Evolutionary conservation across 2,113 vertebrate genomes (phyloP).

Genomic region (Litocranius walleri): DNA sequence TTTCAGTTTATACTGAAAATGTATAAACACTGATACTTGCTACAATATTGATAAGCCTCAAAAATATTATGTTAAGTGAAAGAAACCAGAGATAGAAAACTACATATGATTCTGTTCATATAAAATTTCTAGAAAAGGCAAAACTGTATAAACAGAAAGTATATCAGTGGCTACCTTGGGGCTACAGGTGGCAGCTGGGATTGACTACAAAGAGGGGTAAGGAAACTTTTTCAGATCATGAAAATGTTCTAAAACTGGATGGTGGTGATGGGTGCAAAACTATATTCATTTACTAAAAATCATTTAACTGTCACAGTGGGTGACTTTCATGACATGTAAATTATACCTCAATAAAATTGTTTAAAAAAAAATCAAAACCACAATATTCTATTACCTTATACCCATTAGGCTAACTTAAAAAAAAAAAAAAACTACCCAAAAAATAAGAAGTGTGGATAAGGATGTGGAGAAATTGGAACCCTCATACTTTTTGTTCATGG

Average conservation of each 20-base stretch:
- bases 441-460: not conserved
- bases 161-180: not conserved
- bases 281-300: slow-evolving; percentile 11
- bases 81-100: not conserved
- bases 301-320: not conserved
- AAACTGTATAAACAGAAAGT: not conserved
- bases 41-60: not conserved
- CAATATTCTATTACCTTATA: not conserved
- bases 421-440: not conserved
- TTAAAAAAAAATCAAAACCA: not conserved
- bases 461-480: not conserved
- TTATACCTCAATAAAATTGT: not conserved
- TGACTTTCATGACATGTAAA: not conserved
- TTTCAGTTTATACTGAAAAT: not conserved
- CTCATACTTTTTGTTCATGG: not conserved
- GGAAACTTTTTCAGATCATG: not conserved
- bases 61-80: not conserved
- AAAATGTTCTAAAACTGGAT: not conserved
- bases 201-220: not conserved
- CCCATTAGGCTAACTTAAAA: not conserved
- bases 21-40: not conserved
- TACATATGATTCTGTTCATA: not conserved
- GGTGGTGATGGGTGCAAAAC: not conserved
- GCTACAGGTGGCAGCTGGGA: not conserved
- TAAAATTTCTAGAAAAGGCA: not conserved